Percentiles rank a stretch among this genome's conserved stretches.
Conservation (phyloP, 2,113 vertebrate species). For the Silurus meridionalis region DNA sequence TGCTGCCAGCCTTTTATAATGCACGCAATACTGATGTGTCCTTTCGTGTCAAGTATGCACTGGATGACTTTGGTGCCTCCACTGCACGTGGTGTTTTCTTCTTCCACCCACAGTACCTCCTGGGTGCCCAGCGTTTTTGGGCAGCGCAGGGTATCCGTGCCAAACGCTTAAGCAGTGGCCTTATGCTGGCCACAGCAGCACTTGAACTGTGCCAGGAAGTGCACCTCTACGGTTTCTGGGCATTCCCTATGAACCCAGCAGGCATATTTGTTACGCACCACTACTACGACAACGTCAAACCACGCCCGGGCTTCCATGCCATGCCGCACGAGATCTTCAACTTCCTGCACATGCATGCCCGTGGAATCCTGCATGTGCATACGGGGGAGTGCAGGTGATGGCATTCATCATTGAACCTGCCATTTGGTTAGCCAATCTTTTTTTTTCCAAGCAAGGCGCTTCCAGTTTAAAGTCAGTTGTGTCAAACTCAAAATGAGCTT, state of each 20-base stretch:
- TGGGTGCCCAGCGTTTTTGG: constrained; percentile 95
- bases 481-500: not conserved
- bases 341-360: constrained; percentile 95
- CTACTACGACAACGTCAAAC: constrained; percentile 98
- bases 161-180: constrained; percentile 90
- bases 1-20: constrained; percentile 97
- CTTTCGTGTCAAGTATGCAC: constrained; percentile 91
- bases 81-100: constrained; percentile 87
- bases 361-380: constrained; percentile 89
- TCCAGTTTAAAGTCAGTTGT: not conserved
- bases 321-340: constrained; percentile 98
- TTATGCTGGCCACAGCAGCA: constrained; percentile 93
- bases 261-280: constrained; percentile 95
- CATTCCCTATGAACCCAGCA: constrained; percentile 94
- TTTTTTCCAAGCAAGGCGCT: constrained; percentile 9
- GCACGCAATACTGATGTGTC: constrained; percentile 94
- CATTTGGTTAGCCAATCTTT: not conserved
- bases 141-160: constrained; percentile 88
- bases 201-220: constrained; percentile 95
- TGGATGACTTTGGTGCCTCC: constrained; percentile 84
- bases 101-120: constrained; percentile 96
- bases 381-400: constrained; percentile 81
- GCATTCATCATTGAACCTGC: not conserved
- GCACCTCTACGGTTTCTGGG: constrained; percentile 98
- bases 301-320: constrained; percentile 94